Base-by-base conservation (phyloP, 2,888 invertebrate species). In the Drosophila meridionalis region DNA sequence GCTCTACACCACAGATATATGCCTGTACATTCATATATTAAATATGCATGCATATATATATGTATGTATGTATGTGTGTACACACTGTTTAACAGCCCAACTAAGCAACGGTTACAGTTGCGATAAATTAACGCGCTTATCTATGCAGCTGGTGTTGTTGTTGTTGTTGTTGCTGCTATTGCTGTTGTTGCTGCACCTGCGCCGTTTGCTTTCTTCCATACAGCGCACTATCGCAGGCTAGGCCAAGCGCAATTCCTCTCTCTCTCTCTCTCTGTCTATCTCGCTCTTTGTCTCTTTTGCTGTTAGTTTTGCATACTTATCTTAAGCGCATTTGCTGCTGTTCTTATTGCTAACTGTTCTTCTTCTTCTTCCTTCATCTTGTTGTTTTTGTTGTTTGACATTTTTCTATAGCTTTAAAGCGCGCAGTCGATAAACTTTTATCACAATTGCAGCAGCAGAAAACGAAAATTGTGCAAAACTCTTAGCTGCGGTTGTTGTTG, bases 371-470 rank as follows among this genome's bases (percentile, higher is more conserved):
- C 4, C 4, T 45, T 26, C 2, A 5, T 47, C 42, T 45, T 57
- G 52, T 65, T 71, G 53, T 63, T 79, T 50, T 63, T 71, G 45
- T 69, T 77, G 65, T 59, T 38, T 56, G 67, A 43, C 65, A 71
- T 69, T 69, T 78, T 74, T 82, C 79, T 60, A 70, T 86, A 67
- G 77, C 74, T 82, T 82, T 71, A 80, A 77, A 84, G 76, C 67
- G 83, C 76, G 61, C 83, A 83, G 81, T 73, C 87, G 91, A 88
- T 87, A 87, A 88, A 88, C 68, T 88, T 90, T 88, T 88, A 88
- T 91, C 87, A 81, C 83, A 82, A 84, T 66, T 82, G 87, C 90
- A 85, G 70, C 84, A 83, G 61, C 72, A 69, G 57, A 58, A 75
- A 76, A 77, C 78, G 64, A 67, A 72, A 78, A 81, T 72, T 81